phyloP scores from a whole-genome alignment of 2,113 vertebrate genomes.

The Sclerurus mexicanus region DNA sequence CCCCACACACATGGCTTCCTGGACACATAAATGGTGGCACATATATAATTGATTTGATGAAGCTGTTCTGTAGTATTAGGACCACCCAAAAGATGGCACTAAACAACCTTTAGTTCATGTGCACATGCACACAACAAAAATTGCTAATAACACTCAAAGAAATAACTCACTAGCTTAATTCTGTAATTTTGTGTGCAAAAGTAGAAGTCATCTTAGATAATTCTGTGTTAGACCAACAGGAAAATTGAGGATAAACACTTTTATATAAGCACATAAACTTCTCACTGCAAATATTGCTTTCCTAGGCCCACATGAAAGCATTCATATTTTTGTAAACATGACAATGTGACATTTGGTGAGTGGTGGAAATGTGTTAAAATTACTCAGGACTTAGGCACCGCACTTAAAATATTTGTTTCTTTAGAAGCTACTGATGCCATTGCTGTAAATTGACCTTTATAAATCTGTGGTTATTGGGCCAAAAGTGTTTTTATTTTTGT shows the following conservation, averaged over 20 bases:
- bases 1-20: not conserved
- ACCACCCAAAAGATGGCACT: slow-evolving; percentile 76
- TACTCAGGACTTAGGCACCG: not conserved
- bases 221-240: not conserved
- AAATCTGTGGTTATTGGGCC: not conserved
- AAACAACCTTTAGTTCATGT: slow-evolving; percentile 43
- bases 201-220: not conserved
- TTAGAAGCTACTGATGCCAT: not conserved
- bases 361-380: not conserved
- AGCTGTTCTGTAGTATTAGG: slow-evolving; percentile 63
- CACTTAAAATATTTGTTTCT: slow-evolving; percentile 4
- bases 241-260: not conserved
- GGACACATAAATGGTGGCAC: not conserved
- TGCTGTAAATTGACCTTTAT: not conserved
- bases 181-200: slow-evolving; percentile 7
- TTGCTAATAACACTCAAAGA: not conserved
- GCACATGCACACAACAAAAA: not conserved
- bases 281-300: slow-evolving; percentile 14
- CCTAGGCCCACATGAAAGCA: slow-evolving; percentile 4
- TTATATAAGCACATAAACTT: slow-evolving; percentile 15
- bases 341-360: not conserved
- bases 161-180: not conserved
- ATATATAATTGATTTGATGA: not conserved
- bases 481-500: not conserved
- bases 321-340: not conserved